These are phyloP conservation scores for Pecten maximus DNA, from an alignment of 2,888 invertebrate genomes.

Conservation along the genomic window DNA sequence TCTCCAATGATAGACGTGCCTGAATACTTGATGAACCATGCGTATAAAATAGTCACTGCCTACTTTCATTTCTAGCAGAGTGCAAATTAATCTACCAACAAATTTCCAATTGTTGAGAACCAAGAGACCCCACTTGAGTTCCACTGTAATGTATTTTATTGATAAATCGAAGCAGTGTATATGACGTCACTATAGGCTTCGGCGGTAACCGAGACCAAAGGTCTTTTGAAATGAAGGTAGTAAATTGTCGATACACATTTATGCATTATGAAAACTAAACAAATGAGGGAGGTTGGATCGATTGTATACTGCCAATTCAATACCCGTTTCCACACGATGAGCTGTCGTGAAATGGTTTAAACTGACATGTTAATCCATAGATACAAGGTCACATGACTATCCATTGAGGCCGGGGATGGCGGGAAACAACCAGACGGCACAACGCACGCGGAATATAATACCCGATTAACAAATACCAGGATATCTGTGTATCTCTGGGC, in stretches of 20 bases:
- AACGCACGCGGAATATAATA: background rate
- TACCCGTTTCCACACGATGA: slow-evolving; percentile 10
- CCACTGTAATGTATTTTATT: slow-evolving; percentile 22
- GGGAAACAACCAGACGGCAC: background rate
- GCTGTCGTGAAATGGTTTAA: slow-evolving; percentile 9
- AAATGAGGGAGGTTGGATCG: background rate
- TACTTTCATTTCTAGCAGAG: background rate
- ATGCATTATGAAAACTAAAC: slow-evolving; percentile 33
- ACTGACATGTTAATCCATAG: background rate
- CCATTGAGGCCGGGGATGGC: background rate
- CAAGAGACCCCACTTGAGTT: slow-evolving; percentile 30
- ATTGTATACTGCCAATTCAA: slow-evolving; percentile 20
- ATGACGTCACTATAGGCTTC: slow-evolving; percentile 26
- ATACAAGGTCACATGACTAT: slow-evolving; percentile 15
- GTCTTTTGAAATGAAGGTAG: slow-evolving; percentile 30
- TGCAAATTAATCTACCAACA: slow-evolving; percentile 3
- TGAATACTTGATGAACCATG: background rate
- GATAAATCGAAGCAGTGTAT: background rate
- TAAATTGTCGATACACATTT: slow-evolving; percentile 29
- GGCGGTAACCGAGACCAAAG: background rate
- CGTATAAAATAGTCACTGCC: background rate
- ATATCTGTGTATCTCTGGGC: no score
- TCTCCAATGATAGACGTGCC: background rate
- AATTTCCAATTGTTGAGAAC: slow-evolving; percentile 20
- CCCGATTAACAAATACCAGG: no score